A percentile compares a stretch with the other conserved stretches of the same genome.
Evolutionary conservation across 2,797 vertebrate species (phyloP).

Genomic region (Microchirus variegatus): DNA sequence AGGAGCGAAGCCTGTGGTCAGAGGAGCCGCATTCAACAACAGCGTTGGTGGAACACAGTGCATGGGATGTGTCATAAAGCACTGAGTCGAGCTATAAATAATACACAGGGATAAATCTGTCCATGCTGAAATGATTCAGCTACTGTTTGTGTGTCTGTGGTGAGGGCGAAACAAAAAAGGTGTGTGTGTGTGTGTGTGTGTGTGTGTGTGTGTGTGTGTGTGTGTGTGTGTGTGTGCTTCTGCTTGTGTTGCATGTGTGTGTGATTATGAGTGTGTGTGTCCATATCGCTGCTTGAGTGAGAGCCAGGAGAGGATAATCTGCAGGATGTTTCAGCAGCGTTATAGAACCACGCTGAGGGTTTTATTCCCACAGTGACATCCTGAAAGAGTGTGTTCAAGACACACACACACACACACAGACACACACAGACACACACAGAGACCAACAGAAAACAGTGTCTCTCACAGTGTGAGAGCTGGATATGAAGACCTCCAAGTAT

Average conservation of each 20-base stretch:
- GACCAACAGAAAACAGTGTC: no score
- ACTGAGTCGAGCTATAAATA: slow-evolving; percentile 64
- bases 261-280: slow-evolving; percentile 15
- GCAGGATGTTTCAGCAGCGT: slow-evolving; percentile 64
- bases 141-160: slow-evolving; percentile 47
- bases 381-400: slow-evolving; percentile 11
- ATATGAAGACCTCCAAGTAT: slow-evolving; percentile 23
- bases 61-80: slow-evolving; percentile 59
- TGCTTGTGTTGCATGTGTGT: slow-evolving; percentile 38
- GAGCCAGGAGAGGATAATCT: slow-evolving; percentile 71
- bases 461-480: no score
- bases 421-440: not conserved
- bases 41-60: slow-evolving; percentile 50
- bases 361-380: slow-evolving; percentile 58
- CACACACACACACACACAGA: not conserved
- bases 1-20: slow-evolving; percentile 33
- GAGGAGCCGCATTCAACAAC: slow-evolving; percentile 45
- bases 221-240: slow-evolving; percentile 29
- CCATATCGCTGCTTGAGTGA: slow-evolving; percentile 47
- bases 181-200: slow-evolving; percentile 12
- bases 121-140: slow-evolving; percentile 57
- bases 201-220: slow-evolving; percentile 7
- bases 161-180: slow-evolving; percentile 34
- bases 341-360: slow-evolving; percentile 53
- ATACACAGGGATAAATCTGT: slow-evolving; percentile 66